These are phyloP conservation scores for Gila robusta DNA, from an alignment of 2,797 vertebrate genomes.

Conservation along the genomic window DNA sequence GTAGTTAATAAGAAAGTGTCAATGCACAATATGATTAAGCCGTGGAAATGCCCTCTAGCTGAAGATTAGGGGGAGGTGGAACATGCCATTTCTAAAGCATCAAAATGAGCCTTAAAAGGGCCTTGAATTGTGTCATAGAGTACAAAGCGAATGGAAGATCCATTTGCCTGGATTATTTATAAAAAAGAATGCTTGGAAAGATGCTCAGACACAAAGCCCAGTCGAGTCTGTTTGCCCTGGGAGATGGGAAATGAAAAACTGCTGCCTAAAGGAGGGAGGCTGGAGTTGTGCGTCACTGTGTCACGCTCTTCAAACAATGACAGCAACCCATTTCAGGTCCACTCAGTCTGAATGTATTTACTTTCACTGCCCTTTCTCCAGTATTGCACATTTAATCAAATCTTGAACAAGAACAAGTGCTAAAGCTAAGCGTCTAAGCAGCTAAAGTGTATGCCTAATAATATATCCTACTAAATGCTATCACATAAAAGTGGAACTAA, in stretches of 20 bases:
- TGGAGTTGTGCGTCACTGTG: conserved; percentile 14
- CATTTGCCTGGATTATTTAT: conserved; percentile 16
- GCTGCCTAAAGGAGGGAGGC: background rate
- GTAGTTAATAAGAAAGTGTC: background rate
- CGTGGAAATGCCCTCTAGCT: background rate
- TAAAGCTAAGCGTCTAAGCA: background rate
- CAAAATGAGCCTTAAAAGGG: conserved; percentile 8
- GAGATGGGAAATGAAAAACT: conserved; percentile 19
- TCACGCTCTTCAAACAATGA: conserved; percentile 36
- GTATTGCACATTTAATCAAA: conserved; percentile 17
- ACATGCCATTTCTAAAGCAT: conserved; percentile 1
- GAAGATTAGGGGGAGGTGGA: background rate
- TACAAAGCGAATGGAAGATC: conserved; percentile 6
- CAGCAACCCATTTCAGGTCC: conserved; percentile 36
- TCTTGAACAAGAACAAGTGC: background rate
- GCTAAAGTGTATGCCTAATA: background rate
- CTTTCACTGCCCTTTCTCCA: background rate
- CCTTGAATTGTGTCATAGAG: conserved; percentile 13
- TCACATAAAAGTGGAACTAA: background rate
- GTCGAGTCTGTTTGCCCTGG: conserved; percentile 8
- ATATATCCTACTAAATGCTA: conserved; percentile 5
- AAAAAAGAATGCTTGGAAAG: conserved; percentile 12
- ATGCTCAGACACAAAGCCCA: conserved; percentile 18
- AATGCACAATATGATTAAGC: conserved; percentile 6
- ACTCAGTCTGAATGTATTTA: conserved; percentile 33